Percentiles rank a stretch among this genome's conserved stretches.
phyloP scores from a whole-genome alignment of 2,797 vertebrate genomes.

The Hapalemur alaotrensis region DNA sequence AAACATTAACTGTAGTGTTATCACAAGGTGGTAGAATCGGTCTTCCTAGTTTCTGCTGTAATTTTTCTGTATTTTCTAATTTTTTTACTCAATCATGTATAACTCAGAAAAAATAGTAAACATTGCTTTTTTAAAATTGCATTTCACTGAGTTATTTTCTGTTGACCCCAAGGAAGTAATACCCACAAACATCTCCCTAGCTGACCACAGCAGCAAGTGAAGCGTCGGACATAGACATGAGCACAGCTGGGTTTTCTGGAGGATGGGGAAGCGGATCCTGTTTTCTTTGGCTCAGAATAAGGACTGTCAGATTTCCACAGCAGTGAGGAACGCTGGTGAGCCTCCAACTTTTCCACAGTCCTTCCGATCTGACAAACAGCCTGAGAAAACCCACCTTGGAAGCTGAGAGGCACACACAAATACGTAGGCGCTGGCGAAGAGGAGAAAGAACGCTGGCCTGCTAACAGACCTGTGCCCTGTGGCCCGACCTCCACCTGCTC shows the following conservation, averaged over 20 bases:
- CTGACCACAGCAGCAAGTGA: neutral
- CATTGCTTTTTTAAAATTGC: neutral
- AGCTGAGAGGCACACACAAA: accelerated
- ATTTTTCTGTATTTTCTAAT: neutral
- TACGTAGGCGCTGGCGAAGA: neutral
- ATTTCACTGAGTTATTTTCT: neutral
- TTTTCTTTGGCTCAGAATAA: neutral
- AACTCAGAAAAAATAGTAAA: conserved; percentile 31
- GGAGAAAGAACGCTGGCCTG: neutral
- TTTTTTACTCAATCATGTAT: neutral
- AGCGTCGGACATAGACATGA: neutral
- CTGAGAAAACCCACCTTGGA: neutral
- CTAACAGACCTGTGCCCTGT: accelerated
- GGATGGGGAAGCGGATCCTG: neutral
- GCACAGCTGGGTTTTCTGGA: neutral
- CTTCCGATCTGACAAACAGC: neutral
- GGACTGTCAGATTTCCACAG: neutral
- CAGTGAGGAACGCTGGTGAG: neutral
- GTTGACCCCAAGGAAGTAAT: neutral
- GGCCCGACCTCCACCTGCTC: neutral
- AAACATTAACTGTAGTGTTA: accelerated
- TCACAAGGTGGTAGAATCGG: neutral
- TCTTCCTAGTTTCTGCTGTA: neutral
- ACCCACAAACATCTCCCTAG: neutral
- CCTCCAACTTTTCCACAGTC: neutral